These are phyloP conservation scores for Nerophis lumbriciformis DNA, from an alignment of 2,113 vertebrate genomes.

Conservation along the genomic window DNA sequence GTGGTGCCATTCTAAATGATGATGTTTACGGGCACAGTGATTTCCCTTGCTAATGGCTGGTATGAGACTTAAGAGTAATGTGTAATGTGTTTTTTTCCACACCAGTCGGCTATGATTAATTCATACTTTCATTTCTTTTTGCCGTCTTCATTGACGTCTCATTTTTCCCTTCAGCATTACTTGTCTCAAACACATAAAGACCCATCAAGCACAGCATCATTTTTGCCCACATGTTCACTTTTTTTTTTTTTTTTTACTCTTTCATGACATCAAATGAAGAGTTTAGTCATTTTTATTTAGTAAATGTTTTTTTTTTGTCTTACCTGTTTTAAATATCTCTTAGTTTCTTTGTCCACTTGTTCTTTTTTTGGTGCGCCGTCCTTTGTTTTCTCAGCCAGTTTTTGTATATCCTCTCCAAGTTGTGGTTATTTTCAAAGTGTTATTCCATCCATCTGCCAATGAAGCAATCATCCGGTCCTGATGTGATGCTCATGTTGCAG, in stretches of 20 bases:
- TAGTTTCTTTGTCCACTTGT: conserved; percentile 12
- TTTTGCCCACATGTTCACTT: conserved; percentile 2
- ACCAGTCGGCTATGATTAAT: conserved; percentile 5
- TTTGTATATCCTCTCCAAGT: conserved; percentile 14
- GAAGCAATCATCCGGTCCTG: conserved; percentile 24
- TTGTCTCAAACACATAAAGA: background rate
- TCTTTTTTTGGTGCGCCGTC: conserved; percentile 28
- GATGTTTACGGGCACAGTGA: conserved; percentile 1
- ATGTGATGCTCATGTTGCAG: conserved; percentile 30
- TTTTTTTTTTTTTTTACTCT: background rate
- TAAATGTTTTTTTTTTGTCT: conserved; percentile 11
- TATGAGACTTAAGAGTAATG: conserved; percentile 6
- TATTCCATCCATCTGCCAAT: conserved; percentile 9
- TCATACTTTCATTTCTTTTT: background rate
- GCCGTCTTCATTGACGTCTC: background rate
- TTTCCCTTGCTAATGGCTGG: background rate
- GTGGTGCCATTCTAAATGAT: conserved; percentile 3
- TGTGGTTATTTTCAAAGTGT: conserved; percentile 11
- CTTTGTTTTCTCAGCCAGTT: conserved; percentile 36
- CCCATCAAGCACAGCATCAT: background rate
- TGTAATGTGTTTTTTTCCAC: conserved; percentile 6
- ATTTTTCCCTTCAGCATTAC: background rate
- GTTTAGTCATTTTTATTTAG: background rate
- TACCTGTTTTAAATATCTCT: conserved; percentile 36
- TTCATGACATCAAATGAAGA: background rate